A percentile compares a stretch with the other conserved stretches of the same genome.
Conservation (phyloP, 2,113 vertebrate genomes). For the Coreoperca whiteheadi region DNA sequence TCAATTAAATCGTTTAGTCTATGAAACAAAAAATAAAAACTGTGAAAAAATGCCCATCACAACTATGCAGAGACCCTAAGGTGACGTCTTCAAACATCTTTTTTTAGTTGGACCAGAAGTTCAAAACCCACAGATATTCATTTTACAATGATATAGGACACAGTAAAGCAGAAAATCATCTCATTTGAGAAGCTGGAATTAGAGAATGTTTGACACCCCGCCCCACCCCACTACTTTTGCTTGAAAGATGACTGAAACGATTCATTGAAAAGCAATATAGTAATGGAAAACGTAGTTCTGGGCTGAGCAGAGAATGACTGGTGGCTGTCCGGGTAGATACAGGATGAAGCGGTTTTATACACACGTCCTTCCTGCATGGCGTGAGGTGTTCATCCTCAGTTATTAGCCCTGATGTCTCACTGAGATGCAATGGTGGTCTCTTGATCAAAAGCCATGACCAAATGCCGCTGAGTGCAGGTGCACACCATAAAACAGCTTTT, state of each 20-base stretch:
- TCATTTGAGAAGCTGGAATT: not conserved
- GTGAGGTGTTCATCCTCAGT: not conserved
- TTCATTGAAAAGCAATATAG: not conserved
- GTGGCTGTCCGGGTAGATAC: not conserved
- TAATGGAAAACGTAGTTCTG: not conserved
- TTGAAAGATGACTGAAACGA: not conserved
- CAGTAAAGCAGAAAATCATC: not conserved
- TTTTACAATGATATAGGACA: not conserved
- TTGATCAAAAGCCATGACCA: constrained; percentile 18
- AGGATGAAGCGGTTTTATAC: not conserved
- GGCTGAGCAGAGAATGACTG: not conserved
- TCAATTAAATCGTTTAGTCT: not conserved
- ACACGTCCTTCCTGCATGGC: not conserved
- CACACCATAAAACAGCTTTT: constrained; percentile 47
- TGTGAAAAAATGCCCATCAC: not conserved
- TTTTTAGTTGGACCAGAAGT: not conserved
- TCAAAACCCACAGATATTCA: not conserved
- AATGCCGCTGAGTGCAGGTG: constrained; percentile 45
- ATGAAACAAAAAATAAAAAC: not conserved
- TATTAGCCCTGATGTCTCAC: constrained; percentile 11
- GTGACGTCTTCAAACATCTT: not conserved
- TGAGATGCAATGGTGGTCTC: not conserved
- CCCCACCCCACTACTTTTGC: not conserved
- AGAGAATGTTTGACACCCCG: not conserved
- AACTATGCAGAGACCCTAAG: not conserved